Evolutionary conservation across 2,797 vertebrate species (phyloP).

Genomic region (Varecia variegata): DNA sequence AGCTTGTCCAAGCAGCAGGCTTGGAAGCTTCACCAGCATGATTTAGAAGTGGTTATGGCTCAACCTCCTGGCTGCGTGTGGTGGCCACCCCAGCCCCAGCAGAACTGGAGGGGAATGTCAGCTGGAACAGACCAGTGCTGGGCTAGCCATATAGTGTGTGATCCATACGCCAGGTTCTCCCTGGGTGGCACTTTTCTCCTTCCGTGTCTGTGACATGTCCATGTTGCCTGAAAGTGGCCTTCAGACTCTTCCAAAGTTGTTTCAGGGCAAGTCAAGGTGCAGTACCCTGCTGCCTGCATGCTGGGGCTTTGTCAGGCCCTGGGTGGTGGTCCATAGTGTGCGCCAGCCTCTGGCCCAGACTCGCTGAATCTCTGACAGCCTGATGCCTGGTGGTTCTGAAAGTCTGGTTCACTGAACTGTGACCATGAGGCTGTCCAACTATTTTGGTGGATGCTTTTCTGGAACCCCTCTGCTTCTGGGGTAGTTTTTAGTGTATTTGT

Average conservation of each 20-base stretch:
- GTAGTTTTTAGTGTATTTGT: not conserved
- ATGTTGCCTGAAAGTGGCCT: not conserved
- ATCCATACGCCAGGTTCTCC: not conserved
- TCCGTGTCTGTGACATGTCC: not conserved
- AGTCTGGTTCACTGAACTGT: not conserved
- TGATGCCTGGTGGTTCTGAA: fast-evolving
- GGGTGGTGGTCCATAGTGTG: not conserved
- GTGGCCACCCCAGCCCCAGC: not conserved
- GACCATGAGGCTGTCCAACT: not conserved
- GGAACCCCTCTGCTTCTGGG: not conserved
- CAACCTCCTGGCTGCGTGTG: not conserved
- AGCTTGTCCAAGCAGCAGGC: not conserved
- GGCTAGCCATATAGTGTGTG: fast-evolving
- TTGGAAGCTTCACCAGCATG: not conserved
- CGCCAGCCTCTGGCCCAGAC: not conserved
- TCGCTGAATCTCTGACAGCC: not conserved
- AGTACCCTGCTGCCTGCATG: not conserved
- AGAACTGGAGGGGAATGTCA: not conserved
- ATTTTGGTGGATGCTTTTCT: not conserved
- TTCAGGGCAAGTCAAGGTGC: not conserved
- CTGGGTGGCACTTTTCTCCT: not conserved
- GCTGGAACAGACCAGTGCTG: not conserved
- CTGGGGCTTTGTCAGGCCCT: not conserved
- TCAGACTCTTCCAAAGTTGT: not conserved
- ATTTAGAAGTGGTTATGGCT: not conserved